These are phyloP conservation scores for Ochotona curzoniae DNA, from an alignment of 2,113 vertebrate genomes.

Conservation along the genomic window DNA sequence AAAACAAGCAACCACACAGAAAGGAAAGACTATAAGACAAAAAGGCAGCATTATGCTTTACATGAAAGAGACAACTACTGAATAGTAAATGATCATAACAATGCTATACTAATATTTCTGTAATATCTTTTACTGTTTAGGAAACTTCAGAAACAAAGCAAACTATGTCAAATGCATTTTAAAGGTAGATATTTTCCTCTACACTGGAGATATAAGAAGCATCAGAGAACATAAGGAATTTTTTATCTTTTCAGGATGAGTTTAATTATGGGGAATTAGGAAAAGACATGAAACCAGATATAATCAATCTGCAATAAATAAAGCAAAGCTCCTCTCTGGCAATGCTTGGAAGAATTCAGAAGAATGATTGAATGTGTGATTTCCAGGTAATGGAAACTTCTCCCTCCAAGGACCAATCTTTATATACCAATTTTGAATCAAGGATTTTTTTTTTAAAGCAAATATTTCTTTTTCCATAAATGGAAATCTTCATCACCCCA, in stretches of 20 bases:
- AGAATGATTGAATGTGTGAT: not conserved
- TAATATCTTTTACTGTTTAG: not conserved
- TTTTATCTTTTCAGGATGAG: not conserved
- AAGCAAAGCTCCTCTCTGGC: not conserved
- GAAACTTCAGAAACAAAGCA: not conserved
- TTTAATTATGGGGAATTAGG: not conserved
- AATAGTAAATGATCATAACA: conserved; percentile 1
- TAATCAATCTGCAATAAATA: not conserved
- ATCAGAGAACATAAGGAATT: not conserved
- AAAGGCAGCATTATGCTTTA: conserved; percentile 51
- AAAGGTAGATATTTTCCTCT: not conserved
- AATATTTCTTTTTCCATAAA: not conserved
- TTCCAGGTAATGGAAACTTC: not conserved
- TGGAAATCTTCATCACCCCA: not conserved
- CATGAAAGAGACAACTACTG: not conserved
- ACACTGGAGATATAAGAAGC: not conserved
- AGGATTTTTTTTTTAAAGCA: not conserved
- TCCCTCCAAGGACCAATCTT: not conserved
- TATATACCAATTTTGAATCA: not conserved
- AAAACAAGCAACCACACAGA: not conserved
- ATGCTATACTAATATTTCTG: conserved; percentile 25
- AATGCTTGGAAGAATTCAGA: not conserved
- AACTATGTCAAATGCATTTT: not conserved
- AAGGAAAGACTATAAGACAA: conserved; percentile 28
- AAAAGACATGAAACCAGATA: not conserved